Base-by-base conservation (phyloP, 1,140 invertebrate species). In the Eriocheir sinensis region DNA sequence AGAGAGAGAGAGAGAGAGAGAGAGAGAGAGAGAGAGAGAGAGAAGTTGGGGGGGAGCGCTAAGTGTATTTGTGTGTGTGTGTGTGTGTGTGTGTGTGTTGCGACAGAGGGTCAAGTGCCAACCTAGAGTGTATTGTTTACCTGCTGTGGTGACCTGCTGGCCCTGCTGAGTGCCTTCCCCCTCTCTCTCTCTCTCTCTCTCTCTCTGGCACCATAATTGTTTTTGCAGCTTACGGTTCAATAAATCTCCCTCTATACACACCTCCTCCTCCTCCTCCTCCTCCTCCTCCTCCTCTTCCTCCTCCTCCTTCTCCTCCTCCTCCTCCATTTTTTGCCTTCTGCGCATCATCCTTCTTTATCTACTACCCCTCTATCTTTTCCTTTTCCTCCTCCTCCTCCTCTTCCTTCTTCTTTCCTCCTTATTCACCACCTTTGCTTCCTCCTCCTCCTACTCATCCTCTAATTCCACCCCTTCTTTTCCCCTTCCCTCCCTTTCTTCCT, bases 1-100 rank as follows among this genome's bases (percentile, higher is more conserved):
- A 86, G 30, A 86, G 83, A 36, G n/a, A 86, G 32, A 81, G 79
- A 81, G 8, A 86, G 6, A 86, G 32, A 86, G 83, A 86, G 32
- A 86, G 32, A 36, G n/a, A 86, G 2, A 0, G 32, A 86, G 83
- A n/a, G n/a, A n/a, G n/a, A n/a, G n/a, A n/a, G n/a, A n/a, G n/a
- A n/a, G n/a, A n/a, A n/a, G n/a, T n/a, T n/a, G n/a, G n/a, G n/a
- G n/a, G n/a, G n/a, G n/a, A n/a, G n/a, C n/a, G n/a, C n/a, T n/a
- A n/a, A n/a, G n/a, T n/a, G n/a, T n/a, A n/a, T n/a, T n/a, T n/a
- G n/a, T n/a, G n/a, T n/a, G n/a, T n/a, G n/a, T n/a, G n/a, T n/a
- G n/a, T n/a, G n/a, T n/a, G n/a, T n/a, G n/a, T n/a, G n/a, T n/a
- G n/a, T n/a, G n/a, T n/a, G n/a, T n/a, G n/a, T n/a, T n/a, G n/a